These are phyloP conservation scores for Ferrisia virgata DNA, from an alignment of 2,888 invertebrate species.

Conservation along the genomic window DNA sequence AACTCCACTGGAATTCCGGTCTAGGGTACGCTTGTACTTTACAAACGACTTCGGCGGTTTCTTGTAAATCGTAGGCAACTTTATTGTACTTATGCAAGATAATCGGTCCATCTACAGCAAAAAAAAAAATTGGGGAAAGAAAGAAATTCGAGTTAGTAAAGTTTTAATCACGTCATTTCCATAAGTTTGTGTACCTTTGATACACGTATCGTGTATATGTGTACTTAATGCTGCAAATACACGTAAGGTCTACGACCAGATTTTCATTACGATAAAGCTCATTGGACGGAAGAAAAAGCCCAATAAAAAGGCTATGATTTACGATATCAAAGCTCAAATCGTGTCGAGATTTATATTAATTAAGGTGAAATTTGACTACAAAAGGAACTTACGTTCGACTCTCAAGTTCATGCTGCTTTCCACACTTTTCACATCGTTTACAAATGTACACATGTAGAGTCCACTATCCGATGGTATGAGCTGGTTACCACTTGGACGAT, in stretches of 20 bases:
- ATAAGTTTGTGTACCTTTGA: neutral
- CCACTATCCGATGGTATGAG: constrained; percentile 81
- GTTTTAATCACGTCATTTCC: neutral
- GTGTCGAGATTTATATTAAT: too few relatives aligned
- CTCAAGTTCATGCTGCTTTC: constrained; percentile 87
- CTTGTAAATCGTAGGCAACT: constrained; percentile 80
- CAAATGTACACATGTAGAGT: constrained; percentile 80
- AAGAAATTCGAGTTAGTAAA: neutral
- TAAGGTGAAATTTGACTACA: too few relatives aligned
- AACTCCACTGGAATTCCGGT: constrained; percentile 90
- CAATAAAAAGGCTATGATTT: neutral
- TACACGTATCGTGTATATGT: too few relatives aligned
- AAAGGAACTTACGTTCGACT: constrained; percentile 72
- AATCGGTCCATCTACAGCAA: constrained; percentile 74
- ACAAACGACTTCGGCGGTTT: constrained; percentile 82
- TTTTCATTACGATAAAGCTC: neutral
- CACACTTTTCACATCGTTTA: constrained; percentile 83
- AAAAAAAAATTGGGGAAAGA: neutral
- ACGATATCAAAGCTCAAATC: neutral
- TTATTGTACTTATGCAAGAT: constrained; percentile 79
- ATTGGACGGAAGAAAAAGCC: neutral
- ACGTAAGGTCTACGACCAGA: neutral
- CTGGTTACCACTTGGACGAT: constrained; percentile 71
- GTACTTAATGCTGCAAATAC: neutral
- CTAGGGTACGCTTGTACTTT: constrained; percentile 88